phyloP scores from a whole-genome alignment of 2,797 vertebrate species.

The Masticophis lateralis region DNA sequence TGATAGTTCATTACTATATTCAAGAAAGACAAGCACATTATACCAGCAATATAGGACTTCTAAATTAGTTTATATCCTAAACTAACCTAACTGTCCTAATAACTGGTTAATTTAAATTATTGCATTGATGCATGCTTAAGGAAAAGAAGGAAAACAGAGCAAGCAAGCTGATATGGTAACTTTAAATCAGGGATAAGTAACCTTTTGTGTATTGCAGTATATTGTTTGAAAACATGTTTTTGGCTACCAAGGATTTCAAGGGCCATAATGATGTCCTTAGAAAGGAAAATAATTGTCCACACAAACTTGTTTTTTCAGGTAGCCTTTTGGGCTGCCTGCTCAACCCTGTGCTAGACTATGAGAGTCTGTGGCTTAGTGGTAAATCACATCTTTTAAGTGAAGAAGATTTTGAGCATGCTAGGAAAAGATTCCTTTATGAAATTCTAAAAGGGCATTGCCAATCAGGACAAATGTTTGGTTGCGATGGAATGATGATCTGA shows the following conservation, averaged over 20 bases:
- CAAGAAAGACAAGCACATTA: neutral
- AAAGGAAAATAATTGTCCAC: neutral
- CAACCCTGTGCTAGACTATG: neutral
- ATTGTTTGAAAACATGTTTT: neutral
- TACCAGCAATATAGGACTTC: neutral
- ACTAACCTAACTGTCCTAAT: neutral
- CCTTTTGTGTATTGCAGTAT: neutral
- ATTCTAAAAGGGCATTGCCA: neutral
- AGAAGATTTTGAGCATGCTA: neutral
- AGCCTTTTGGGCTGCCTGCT: neutral
- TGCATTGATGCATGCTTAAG: neutral
- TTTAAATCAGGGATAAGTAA: neutral
- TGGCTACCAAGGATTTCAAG: neutral
- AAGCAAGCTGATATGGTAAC: neutral
- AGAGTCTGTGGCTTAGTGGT: neutral
- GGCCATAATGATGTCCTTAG: neutral
- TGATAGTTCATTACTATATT: neutral
- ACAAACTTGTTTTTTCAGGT: neutral
- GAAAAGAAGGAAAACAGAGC: neutral
- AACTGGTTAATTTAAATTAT: neutral
- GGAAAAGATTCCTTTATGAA: neutral
- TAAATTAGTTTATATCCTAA: neutral
- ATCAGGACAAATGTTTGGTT: neutral
- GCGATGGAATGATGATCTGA: neutral
- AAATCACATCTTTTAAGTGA: neutral